phyloP scores from a whole-genome alignment of 2,113 vertebrate species.

The Uropsilus gracilis region DNA sequence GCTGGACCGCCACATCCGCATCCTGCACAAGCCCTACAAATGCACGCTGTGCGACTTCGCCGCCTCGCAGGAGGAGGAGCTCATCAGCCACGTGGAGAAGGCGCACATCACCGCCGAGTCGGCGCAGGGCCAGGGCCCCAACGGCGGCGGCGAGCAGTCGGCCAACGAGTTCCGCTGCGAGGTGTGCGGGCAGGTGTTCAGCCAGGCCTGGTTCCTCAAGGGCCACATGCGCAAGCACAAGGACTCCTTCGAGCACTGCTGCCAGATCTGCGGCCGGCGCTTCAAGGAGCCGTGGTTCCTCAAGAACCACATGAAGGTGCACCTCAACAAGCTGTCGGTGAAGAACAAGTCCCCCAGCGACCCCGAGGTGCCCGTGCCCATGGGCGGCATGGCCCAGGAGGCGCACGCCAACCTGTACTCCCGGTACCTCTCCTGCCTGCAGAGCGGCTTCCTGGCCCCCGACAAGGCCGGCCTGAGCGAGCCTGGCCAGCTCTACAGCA shows the following conservation, averaged over 20 bases:
- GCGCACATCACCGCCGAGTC: constrained; percentile 98
- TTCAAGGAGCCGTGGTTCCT: constrained; percentile 99
- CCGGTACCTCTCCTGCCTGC: constrained; percentile 97
- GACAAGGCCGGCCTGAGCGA: constrained; percentile 94
- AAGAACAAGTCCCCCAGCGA: constrained; percentile 94
- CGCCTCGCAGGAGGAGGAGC: constrained; percentile 96
- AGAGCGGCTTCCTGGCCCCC: constrained; percentile 94
- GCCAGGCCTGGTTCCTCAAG: constrained; percentile 99
- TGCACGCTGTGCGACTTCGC: constrained; percentile 98
- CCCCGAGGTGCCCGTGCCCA: constrained; percentile 88
- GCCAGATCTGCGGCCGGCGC: constrained; percentile 97
- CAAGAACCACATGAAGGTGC: constrained; percentile 99
- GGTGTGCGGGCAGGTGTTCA: constrained; percentile 97
- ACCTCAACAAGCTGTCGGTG: constrained; percentile 97
- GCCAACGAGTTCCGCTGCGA: constrained; percentile 97
- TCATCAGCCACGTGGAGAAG: constrained; percentile 98
- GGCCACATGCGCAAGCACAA: constrained; percentile 99
- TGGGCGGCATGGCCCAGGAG: constrained; percentile 95
- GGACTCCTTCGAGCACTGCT: constrained; percentile 99
- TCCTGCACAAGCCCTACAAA: constrained; percentile 99
- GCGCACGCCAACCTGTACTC: constrained; percentile 97
- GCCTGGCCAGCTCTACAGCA: constrained; percentile 93
- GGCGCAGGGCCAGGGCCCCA: constrained; percentile 92
- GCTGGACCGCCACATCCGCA: constrained; percentile 97
- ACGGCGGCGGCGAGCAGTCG: constrained; percentile 88